Evolutionary conservation across 2,797 vertebrate species (phyloP), one percentile per base, ranked within the genome.

Genomic region (Cottoperca gobio): DNA sequence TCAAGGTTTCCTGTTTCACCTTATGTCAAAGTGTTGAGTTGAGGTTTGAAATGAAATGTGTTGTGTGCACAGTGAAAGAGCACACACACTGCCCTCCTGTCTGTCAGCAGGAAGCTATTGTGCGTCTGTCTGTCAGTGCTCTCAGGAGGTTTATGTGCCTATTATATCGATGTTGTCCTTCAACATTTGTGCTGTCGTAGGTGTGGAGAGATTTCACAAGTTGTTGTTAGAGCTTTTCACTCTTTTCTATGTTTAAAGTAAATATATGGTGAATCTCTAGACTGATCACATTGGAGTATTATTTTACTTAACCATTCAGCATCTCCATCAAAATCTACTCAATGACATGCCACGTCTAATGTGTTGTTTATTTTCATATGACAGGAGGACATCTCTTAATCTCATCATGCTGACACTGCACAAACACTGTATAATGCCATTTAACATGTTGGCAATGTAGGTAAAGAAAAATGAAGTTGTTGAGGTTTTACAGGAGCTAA

Each of bases 71-170:
- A 37, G 35, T 31, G 1, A 14, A 50, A 23, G 45, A 65, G n/a
- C 42, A 5, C 65, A 37, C 88, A 81, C 43, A 19, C 72, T 46
- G 24, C 48, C 58, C 35, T 46, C 65, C 37, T 4, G 9, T 83
- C 87, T 90, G 85, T 92, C 91, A 86, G 79, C 90, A 84, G 73
- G 58, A 87, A 46, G 62, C 54, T 67, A 89, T 91, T 84, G 85
- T 79, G 63, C 59, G 40, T 81, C 69, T 76, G 73, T 91, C 81
- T 87, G 82, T 89, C 87, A 89, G 50, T 76, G 62, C 59, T 63
- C 58, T 70, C 26, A 17, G 72, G 49, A 73, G 68, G 11, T 78
- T 81, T 66, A 49, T 73, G 46, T 46, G 28, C 33, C 57, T 35
- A 19, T 72, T 61, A 58, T 11, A 42, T 85, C 61, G 12, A 24